These are phyloP conservation scores for Cryptosula pallasiana DNA, from an alignment of 2,888 invertebrate species.

Conservation along the genomic window DNA sequence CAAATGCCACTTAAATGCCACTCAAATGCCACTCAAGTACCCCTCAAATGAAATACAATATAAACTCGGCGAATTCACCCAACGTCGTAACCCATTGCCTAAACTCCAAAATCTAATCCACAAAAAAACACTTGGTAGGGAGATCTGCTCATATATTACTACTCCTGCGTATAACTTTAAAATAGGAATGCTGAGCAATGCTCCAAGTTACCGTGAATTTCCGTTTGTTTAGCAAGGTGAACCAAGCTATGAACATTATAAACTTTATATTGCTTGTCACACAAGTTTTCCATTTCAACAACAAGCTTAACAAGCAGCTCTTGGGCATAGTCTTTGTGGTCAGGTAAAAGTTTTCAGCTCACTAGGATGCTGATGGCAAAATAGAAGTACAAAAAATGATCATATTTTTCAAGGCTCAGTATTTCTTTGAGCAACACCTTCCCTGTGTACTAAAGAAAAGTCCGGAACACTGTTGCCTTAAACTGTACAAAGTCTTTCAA, in stretches of 20 bases:
- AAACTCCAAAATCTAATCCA: too few relatives aligned
- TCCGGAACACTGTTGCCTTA: constrained; percentile 8
- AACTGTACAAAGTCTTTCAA: not conserved
- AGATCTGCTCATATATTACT: too few relatives aligned
- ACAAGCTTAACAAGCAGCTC: not conserved
- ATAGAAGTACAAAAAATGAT: not conserved
- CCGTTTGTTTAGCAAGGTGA: not conserved
- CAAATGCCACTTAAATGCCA: too few relatives aligned
- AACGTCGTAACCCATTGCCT: too few relatives aligned
- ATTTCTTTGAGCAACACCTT: constrained; percentile 1
- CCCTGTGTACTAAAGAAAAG: constrained; percentile 2
- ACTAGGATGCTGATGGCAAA: not conserved
- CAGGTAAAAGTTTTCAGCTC: not conserved
- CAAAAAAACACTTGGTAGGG: too few relatives aligned
- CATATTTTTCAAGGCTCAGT: not conserved
- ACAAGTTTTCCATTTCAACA: not conserved
- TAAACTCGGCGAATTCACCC: too few relatives aligned
- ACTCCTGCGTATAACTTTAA: constrained; percentile 8
- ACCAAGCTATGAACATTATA: constrained; percentile 18
- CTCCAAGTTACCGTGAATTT: not conserved
- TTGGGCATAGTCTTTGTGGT: not conserved
- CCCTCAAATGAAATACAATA: too few relatives aligned
- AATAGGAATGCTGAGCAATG: constrained; percentile 12
- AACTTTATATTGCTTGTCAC: not conserved
- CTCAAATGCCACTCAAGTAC: too few relatives aligned